Evolutionary conservation across 2,888 invertebrate species (phyloP).

Genomic region (Aradus depressus): DNA sequence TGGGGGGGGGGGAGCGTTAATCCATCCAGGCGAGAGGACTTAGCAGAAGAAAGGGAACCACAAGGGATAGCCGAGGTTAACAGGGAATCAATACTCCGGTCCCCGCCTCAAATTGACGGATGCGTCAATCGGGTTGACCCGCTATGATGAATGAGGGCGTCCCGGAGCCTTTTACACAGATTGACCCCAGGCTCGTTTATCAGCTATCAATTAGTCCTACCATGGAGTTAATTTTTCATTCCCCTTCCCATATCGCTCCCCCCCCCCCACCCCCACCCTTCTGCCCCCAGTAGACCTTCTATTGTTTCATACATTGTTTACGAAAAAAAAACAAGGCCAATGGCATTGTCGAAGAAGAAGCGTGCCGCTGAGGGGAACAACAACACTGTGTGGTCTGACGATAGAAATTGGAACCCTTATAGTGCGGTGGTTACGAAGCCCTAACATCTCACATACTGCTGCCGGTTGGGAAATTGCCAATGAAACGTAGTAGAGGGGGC

Average conservation of each 20-base stretch:
- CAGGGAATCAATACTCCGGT: constrained; percentile 11
- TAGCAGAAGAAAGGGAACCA: no score
- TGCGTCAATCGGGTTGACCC: constrained; percentile 17
- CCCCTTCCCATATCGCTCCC: no score
- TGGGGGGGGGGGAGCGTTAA: constrained; percentile 7
- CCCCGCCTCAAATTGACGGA: constrained; percentile 12
- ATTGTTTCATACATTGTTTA: constrained; percentile 8
- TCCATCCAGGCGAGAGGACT: not conserved
- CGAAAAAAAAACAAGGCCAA: no score
- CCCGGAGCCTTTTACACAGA: constrained; percentile 10
- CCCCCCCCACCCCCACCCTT: no score
- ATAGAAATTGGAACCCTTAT: no score
- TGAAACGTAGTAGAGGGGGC: not conserved
- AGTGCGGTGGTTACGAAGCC: no score
- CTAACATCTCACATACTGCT: no score
- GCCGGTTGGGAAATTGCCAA: no score
- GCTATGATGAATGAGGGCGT: constrained; percentile 14
- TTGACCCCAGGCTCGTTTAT: constrained; percentile 8
- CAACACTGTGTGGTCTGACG: no score
- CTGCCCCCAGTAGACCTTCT: not conserved
- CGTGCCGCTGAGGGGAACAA: no score
- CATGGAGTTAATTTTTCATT: no score
- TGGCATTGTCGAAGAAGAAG: no score
- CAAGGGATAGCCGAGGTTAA: constrained; percentile 3
- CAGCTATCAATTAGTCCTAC: constrained; percentile 9